A percentile compares a stretch with the other conserved stretches of the same genome.
These are phyloP conservation scores for Balearica regulorum DNA, from an alignment of 2,797 vertebrate species.

Conservation along the genomic window DNA sequence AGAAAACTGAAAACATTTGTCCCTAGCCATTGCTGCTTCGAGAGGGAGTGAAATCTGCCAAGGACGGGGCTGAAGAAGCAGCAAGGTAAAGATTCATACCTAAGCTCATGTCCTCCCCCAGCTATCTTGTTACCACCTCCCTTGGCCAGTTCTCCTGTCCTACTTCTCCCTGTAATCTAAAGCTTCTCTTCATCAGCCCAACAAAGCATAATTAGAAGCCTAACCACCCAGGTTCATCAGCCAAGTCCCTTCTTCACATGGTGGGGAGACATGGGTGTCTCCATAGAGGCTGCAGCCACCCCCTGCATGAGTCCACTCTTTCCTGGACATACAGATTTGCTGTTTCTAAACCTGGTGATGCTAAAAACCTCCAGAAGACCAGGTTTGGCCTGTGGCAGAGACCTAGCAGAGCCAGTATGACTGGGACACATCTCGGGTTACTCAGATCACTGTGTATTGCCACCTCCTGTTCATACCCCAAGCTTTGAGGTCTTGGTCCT, in stretches of 20 bases:
- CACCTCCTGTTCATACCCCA: neutral
- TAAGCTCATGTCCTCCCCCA: neutral
- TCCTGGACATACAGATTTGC: neutral
- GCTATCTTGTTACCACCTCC: neutral
- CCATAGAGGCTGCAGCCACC: neutral
- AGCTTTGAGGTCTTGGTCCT: neutral
- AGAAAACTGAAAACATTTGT: neutral
- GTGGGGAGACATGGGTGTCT: neutral
- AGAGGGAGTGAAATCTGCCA: neutral
- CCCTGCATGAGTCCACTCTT: neutral
- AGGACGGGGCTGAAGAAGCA: neutral
- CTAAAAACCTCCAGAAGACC: neutral
- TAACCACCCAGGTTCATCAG: neutral
- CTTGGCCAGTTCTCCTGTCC: neutral
- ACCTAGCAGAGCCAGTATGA: rapidly evolving
- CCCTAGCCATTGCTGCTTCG: neutral
- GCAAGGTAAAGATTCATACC: neutral
- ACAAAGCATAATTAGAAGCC: neutral
- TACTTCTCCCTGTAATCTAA: neutral
- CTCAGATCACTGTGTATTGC: neutral
- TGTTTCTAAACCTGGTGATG: neutral
- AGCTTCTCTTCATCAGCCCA: neutral
- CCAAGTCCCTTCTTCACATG: neutral
- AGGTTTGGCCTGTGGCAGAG: neutral
- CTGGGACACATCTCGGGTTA: neutral